These are phyloP conservation scores for Lamellibrachia satsuma DNA, from an alignment of 2,888 invertebrate species.

Conservation along the genomic window DNA sequence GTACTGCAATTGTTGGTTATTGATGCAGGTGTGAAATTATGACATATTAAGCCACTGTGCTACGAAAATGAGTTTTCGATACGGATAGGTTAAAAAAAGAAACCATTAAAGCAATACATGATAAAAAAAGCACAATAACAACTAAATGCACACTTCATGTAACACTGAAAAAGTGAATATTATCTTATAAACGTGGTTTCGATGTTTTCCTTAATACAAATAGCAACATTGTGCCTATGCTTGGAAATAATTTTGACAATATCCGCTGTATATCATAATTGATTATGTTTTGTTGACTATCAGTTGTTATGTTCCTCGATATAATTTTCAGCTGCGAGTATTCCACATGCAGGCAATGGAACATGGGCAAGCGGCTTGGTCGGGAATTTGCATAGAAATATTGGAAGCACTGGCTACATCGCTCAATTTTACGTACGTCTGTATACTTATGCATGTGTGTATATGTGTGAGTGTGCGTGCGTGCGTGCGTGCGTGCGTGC, in stretches of 20 bases:
- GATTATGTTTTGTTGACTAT: too few species aligned
- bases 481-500: too few species aligned
- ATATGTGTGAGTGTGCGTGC: too few species aligned
- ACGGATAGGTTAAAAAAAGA: neutral
- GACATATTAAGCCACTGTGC: too few species aligned
- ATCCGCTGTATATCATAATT: too few species aligned
- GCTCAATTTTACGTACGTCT: slow-evolving; percentile 22
- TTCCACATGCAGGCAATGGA: neutral
- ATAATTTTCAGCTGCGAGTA: neutral
- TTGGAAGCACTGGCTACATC: slow-evolving; percentile 3
- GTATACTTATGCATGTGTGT: neutral
- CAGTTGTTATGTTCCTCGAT: neutral
- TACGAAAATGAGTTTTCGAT: neutral
- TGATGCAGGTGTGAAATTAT: neutral
- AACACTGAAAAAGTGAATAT: too few species aligned
- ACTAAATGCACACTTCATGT: too few species aligned
- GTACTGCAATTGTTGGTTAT: neutral
- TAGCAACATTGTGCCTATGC: too few species aligned
- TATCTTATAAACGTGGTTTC: too few species aligned
- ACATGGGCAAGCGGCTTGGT: neutral
- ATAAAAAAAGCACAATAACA: too few species aligned
- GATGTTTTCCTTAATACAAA: too few species aligned
- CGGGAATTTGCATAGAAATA: slow-evolving; percentile 20
- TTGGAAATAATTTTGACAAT: too few species aligned
- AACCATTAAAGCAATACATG: neutral